Evolutionary conservation across 2,888 invertebrate species (phyloP).

Genomic region (Galerucella calmariensis): DNA sequence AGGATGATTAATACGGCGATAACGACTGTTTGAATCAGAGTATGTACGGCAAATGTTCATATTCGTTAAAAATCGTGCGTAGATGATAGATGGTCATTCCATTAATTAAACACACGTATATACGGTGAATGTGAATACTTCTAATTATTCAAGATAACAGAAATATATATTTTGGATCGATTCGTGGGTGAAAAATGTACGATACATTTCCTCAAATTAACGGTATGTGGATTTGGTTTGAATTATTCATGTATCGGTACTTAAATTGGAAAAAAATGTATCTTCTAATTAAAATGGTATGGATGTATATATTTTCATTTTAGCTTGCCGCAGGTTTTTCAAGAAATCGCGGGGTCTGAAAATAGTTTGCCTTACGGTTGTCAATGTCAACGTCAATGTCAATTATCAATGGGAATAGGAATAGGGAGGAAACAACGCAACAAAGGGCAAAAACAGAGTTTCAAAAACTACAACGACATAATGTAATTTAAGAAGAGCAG

Average conservation of each 20-base stretch:
- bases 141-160: not conserved
- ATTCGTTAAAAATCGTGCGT: constrained; percentile 19
- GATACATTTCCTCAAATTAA: not conserved
- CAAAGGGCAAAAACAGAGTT: too few species aligned
- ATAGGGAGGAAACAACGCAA: too few species aligned
- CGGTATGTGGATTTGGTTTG: not conserved
- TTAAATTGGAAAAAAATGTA: too few species aligned
- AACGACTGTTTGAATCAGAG: constrained; percentile 15
- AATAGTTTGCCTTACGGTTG: too few species aligned
- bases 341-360: too few species aligned
- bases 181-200: not conserved
- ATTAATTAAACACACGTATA: constrained; percentile 23
- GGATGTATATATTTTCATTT: not conserved
- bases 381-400: too few species aligned
- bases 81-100: constrained; percentile 25
- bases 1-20: constrained; percentile 20
- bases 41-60: constrained; percentile 11
- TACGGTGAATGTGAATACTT: not conserved
- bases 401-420: too few species aligned
- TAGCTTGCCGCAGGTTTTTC: too few species aligned
- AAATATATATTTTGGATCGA: not conserved
- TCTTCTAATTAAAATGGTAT: not conserved
- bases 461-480: too few species aligned
- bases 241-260: not conserved
- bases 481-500: too few species aligned